Percentiles rank a stretch among this genome's conserved stretches.
Conservation (phyloP, 1,140 invertebrate species). For the Polypedilum pembai region DNA sequence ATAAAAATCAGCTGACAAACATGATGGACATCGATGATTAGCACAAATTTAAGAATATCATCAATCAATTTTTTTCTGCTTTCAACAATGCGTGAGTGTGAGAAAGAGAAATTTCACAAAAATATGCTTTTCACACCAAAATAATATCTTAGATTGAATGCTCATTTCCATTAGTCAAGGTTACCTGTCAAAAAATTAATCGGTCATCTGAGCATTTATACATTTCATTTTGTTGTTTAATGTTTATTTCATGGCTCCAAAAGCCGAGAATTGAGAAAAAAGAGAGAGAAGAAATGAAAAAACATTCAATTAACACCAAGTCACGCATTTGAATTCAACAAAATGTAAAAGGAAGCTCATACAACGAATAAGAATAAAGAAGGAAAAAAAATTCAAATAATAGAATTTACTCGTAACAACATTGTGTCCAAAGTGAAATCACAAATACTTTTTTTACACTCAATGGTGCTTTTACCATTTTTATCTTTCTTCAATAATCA, state of each 20-base stretch:
- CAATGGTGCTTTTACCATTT: too few relatives aligned
- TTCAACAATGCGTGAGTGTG: neutral
- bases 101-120: neutral
- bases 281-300: neutral
- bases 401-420: too few relatives aligned
- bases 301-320: slow-evolving; percentile 23
- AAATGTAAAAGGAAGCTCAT: neutral
- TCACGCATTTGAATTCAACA: slow-evolving; percentile 22
- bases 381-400: neutral
- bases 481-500: neutral
- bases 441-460: too few relatives aligned
- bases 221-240: slow-evolving; percentile 12
- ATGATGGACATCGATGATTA: too few relatives aligned
- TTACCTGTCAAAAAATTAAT: slow-evolving; percentile 23
- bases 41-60: too few relatives aligned
- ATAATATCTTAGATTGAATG: slow-evolving; percentile 11
- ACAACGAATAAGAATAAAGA: neutral
- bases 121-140: slow-evolving; percentile 20
- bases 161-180: slow-evolving; percentile 25
- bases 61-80: too few relatives aligned
- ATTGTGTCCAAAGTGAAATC: too few relatives aligned
- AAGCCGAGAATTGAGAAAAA: neutral
- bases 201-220: slow-evolving; percentile 10
- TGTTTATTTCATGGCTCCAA: neutral
- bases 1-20: too few relatives aligned